Evolutionary conservation across 2,888 invertebrate species (phyloP), one percentile per base, ranked within the genome.

Genomic region (Sialis fuliginosa): DNA sequence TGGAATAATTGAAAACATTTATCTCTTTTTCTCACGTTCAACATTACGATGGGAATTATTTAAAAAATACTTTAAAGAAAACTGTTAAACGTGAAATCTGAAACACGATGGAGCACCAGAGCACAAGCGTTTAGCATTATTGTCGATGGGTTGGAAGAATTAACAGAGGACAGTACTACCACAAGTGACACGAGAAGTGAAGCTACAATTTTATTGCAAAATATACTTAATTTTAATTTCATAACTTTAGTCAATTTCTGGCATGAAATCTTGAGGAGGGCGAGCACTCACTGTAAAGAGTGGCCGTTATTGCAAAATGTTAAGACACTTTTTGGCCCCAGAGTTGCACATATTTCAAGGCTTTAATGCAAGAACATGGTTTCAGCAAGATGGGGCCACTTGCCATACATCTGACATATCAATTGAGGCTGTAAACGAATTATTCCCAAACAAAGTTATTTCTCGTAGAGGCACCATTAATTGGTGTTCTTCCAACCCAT

Each of bases 51-150:
- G 48, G 50, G 50, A 50, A 49, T 50, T 22, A 22, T 22, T 22
- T 22, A 22, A 22, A 22, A 22, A 22, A 22, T 2, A 4, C 22
- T 22, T 22, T 22, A 41, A 48, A 40, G 31, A 50, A 48, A 49
- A 50, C 50, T 48, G 49, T 51, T 9, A 53, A 53, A 48, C 51
- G 53, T 49, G 50, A 52, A n/a, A 46, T 52, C 50, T 41, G 52
- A 52, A 46, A 54, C 53, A 49, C 49, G 51, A 52, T 52, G 52
- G 50, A 52, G 50, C 45, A 49, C 50, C 37, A 51, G 48, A 50
- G 22, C 39, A 50, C 48, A 50, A 50, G 50, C 52, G 49, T 52
- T 52, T 46, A 49, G 45, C 43, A 49, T 45, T 50, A 51, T 52
- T 34, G 33, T 45, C 34, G 45, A 44, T 35, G 39, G 39, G 31